These are phyloP conservation scores for Saccopteryx bilineata DNA, from an alignment of 2,113 vertebrate genomes.

Conservation along the genomic window DNA sequence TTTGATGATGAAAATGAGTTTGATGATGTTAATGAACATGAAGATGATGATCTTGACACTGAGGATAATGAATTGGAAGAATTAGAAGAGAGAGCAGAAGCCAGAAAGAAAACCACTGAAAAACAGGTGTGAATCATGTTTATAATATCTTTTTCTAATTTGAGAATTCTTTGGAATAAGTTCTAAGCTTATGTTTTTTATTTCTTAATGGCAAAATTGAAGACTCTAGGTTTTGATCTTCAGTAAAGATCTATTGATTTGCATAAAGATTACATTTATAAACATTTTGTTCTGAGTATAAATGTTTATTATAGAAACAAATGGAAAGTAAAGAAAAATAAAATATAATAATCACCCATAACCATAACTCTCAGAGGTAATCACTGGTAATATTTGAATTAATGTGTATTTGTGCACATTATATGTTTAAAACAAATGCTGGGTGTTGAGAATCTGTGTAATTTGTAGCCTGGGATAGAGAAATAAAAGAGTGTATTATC, in stretches of 20 bases:
- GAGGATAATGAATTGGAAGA: slow-evolving; percentile 90
- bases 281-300: slow-evolving; percentile 62
- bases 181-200: neutral
- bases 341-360: slow-evolving; percentile 26
- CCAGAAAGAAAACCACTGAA: slow-evolving; percentile 91
- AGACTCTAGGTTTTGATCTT: slow-evolving; percentile 56
- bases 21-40: slow-evolving; percentile 89
- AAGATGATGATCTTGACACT: slow-evolving; percentile 88
- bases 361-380: slow-evolving; percentile 33
- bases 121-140: slow-evolving; percentile 91
- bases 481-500: neutral
- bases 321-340: slow-evolving; percentile 47
- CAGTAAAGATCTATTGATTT: slow-evolving; percentile 22
- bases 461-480: slow-evolving; percentile 18
- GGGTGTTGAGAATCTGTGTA: neutral
- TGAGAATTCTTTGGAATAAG: slow-evolving; percentile 50
- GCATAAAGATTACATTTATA: slow-evolving; percentile 59
- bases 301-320: slow-evolving; percentile 36
- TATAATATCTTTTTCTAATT: slow-evolving; percentile 42
- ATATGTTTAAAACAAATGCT: slow-evolving; percentile 49
- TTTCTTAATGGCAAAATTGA: slow-evolving; percentile 45
- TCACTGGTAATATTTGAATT: slow-evolving; percentile 47
- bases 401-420: slow-evolving; percentile 37
- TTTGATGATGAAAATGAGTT: slow-evolving; percentile 89
- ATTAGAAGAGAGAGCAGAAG: slow-evolving; percentile 85